Conservation (phyloP, 2,113 vertebrate genomes). For the Antigone vipio region DNA sequence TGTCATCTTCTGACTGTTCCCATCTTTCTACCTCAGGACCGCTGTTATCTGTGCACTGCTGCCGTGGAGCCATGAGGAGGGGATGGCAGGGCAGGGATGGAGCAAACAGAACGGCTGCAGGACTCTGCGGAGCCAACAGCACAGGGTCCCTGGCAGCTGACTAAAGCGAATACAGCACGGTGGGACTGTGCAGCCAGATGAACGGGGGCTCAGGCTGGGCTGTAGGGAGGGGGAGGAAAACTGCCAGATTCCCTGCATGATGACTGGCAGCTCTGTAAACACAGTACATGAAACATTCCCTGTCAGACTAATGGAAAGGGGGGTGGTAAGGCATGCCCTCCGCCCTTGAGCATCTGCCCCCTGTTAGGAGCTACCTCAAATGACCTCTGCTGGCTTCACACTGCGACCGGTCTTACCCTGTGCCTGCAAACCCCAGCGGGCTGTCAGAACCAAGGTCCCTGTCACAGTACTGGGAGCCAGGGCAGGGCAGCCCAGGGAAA, state of each 20-base stretch:
- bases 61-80: background rate
- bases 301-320: background rate
- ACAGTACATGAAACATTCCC: background rate
- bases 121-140: background rate
- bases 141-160: background rate
- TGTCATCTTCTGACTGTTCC: background rate
- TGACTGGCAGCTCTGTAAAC: background rate
- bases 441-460: background rate
- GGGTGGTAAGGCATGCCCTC: background rate
- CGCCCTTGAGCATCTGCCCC: accelerated
- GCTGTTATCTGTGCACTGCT: background rate
- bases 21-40: background rate
- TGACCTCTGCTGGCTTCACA: background rate
- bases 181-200: background rate
- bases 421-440: background rate
- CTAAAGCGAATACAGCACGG: background rate
- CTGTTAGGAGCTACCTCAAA: background rate
- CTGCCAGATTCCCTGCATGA: background rate
- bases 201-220: background rate
- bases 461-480: background rate
- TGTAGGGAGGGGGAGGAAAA: background rate
- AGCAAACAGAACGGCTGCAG: background rate
- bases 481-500: background rate
- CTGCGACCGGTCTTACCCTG: background rate
- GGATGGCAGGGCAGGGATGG: background rate